phyloP scores from a whole-genome alignment of 2,797 vertebrate species.

The Ceryle rudis region DNA sequence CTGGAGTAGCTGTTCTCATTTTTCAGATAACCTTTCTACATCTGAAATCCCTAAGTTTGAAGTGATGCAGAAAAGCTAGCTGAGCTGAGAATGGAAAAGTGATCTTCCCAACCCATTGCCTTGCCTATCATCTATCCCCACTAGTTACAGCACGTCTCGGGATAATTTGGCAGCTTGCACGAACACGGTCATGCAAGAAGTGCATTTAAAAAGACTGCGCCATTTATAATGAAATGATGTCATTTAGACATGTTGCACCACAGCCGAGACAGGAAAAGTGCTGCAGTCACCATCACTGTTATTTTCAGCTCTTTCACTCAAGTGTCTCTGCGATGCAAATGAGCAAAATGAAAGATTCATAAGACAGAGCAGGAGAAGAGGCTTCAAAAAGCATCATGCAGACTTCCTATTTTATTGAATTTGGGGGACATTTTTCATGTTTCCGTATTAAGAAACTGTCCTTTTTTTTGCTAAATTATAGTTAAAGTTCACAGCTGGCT shows the following conservation, averaged over 20 bases:
- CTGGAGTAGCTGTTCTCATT: not conserved
- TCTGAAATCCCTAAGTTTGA: slow-evolving; percentile 1
- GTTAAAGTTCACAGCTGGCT: not conserved
- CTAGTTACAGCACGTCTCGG: slow-evolving; percentile 60
- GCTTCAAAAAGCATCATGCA: slow-evolving; percentile 64
- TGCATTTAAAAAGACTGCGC: slow-evolving; percentile 27
- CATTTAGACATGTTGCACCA: slow-evolving; percentile 67
- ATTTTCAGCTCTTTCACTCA: slow-evolving; percentile 61
- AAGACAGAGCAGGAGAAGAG: slow-evolving; percentile 50
- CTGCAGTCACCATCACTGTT: slow-evolving; percentile 56
- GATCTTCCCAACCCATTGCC: slow-evolving; percentile 23
- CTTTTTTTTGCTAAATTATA: not conserved
- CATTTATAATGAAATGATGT: slow-evolving; percentile 63
- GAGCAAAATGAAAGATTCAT: slow-evolving; percentile 72
- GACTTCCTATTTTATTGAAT: slow-evolving; percentile 48
- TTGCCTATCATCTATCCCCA: slow-evolving; percentile 17
- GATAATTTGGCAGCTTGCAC: slow-evolving; percentile 49
- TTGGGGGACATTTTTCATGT: slow-evolving; percentile 37
- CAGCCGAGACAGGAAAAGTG: slow-evolving; percentile 63
- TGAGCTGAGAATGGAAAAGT: not conserved
- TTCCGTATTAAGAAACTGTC: not conserved
- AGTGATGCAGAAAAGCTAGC: not conserved
- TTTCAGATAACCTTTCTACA: slow-evolving; percentile 7
- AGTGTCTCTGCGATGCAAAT: slow-evolving; percentile 53
- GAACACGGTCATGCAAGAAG: slow-evolving; percentile 41